These are phyloP conservation scores for Watsonalla cultraria DNA, from an alignment of 2,888 invertebrate species.

Conservation along the genomic window DNA sequence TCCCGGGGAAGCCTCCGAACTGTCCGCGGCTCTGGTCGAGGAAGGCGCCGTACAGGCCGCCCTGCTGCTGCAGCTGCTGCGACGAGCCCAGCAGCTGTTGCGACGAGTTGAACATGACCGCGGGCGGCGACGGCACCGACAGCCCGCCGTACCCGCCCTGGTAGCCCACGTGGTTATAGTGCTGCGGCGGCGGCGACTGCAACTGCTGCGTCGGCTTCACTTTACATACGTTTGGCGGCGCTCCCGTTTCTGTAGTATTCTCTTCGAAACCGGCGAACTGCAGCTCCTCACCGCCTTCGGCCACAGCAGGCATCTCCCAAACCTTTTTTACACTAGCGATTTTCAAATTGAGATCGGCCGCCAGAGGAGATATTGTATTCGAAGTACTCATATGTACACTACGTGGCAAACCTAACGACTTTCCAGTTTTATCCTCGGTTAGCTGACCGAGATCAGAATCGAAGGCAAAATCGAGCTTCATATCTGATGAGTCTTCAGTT, in stretches of 20 bases:
- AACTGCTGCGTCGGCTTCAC: conserved; percentile 92
- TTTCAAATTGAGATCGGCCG: conserved; percentile 95
- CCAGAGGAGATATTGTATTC: conserved; percentile 87
- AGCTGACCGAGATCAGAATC: conserved; percentile 89
- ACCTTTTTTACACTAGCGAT: conserved; percentile 96
- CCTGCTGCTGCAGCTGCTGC: conserved; percentile 83
- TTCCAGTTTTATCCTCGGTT: conserved; percentile 83
- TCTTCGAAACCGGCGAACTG: conserved; percentile 69
- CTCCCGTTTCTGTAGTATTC: conserved; percentile 66
- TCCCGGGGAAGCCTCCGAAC: conserved; percentile 87
- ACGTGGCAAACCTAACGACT: conserved; percentile 76
- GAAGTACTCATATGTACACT: conserved; percentile 81
- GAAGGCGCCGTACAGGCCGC: conserved; percentile 90
- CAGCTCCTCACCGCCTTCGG: conserved; percentile 77
- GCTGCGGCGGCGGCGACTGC: conserved; percentile 82
- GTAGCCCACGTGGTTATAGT: conserved; percentile 84
- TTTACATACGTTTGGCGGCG: conserved; percentile 86
- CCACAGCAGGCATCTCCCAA: conserved; percentile 89
- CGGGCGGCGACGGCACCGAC: conserved; percentile 92
- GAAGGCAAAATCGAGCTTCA: conserved; percentile 95
- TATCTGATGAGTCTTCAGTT: conserved; percentile 88
- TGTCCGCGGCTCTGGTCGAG: conserved; percentile 87
- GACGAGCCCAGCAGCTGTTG: conserved; percentile 76
- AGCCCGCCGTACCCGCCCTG: conserved; percentile 87
- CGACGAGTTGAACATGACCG: conserved; percentile 89